A percentile compares a stretch with the other conserved stretches of the same genome.
Evolutionary conservation across 2,888 invertebrate species (phyloP).

Genomic region (Noctua fimbriata): DNA sequence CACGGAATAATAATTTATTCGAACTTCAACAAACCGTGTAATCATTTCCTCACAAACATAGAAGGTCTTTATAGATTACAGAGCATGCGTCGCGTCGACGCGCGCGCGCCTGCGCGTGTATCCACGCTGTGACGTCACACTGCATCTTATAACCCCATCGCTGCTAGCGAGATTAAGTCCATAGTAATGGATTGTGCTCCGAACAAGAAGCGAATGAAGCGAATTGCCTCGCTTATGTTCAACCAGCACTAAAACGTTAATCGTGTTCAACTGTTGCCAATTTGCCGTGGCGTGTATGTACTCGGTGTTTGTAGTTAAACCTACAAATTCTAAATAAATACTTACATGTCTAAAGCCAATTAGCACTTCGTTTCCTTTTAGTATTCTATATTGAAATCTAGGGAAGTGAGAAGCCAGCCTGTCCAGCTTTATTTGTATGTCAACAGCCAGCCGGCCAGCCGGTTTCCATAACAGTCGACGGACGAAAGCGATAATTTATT

Average conservation of each 20-base stretch:
- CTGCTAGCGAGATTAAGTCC: background rate
- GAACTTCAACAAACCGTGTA: background rate
- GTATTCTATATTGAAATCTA: background rate
- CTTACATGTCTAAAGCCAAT: background rate
- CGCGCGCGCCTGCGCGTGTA: background rate
- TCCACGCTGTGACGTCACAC: background rate
- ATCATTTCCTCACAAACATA: background rate
- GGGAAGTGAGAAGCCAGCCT: background rate
- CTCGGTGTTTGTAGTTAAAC: background rate
- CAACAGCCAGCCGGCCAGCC: no score
- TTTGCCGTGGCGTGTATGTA: background rate
- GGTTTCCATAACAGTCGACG: background rate
- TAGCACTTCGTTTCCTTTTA: background rate
- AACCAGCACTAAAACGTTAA: background rate
- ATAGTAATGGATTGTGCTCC: background rate
- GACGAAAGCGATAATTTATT: background rate
- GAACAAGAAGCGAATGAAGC: background rate
- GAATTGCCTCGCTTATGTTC: background rate
- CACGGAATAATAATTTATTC: constrained; percentile 1
- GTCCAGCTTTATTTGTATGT: background rate
- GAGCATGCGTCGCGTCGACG: background rate
- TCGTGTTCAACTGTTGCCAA: background rate
- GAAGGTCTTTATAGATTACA: background rate
- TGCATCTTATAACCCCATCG: background rate
- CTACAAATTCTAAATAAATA: background rate